A percentile compares a stretch with the other conserved stretches of the same genome.
Conservation (phyloP, 1,140 invertebrate species). For the Platyura marginata region DNA sequence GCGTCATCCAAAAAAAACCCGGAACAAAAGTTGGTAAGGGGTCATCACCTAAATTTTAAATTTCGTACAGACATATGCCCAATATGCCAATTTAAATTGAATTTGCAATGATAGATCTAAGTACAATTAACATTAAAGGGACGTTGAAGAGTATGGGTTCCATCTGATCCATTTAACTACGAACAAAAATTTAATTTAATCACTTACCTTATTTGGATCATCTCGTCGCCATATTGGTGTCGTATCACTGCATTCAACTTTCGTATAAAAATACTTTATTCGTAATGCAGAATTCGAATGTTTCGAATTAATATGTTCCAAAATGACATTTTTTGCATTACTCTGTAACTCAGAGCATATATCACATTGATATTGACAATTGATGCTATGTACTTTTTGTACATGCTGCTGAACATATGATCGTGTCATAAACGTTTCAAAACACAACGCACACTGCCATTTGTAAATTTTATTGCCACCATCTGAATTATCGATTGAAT, state of each 20-base stretch:
- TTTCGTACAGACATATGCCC: no score
- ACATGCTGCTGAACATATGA: slow-evolving; percentile 38
- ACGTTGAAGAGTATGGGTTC: neutral
- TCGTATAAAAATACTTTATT: slow-evolving; percentile 3
- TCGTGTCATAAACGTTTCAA: slow-evolving; percentile 36
- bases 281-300: slow-evolving; percentile 3
- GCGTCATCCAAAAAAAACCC: no score
- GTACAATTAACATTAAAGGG: no score
- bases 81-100: no score
- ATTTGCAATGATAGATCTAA: no score
- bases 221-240: slow-evolving; percentile 33
- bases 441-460: slow-evolving; percentile 52
- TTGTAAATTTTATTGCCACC: slow-evolving; percentile 26
- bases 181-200: no score
- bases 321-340: neutral
- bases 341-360: slow-evolving; percentile 25
- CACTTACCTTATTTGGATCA: slow-evolving; percentile 26
- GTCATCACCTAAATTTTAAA: no score
- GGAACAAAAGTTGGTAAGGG: no score
- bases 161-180: neutral
- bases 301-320: slow-evolving; percentile 6
- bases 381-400: slow-evolving; percentile 33
- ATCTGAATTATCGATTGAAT: neutral
- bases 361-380: slow-evolving; percentile 44
- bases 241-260: slow-evolving; percentile 11